phyloP scores from a whole-genome alignment of 2,113 vertebrate genomes.

The Opisthocomus hoazin region DNA sequence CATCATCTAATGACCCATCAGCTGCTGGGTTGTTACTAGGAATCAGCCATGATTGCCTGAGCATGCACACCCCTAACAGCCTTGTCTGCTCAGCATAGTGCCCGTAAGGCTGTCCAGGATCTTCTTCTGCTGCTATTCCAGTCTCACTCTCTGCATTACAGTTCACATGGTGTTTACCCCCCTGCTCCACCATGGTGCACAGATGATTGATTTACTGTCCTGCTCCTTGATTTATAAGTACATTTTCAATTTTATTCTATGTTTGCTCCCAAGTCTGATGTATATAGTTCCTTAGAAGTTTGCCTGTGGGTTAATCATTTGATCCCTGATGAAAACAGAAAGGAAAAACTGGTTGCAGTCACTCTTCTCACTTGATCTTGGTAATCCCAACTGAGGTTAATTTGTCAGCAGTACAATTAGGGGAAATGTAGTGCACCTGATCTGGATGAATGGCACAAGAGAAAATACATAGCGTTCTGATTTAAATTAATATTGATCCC shows the following conservation, averaged over 20 bases:
- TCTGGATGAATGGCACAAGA: conserved; percentile 9
- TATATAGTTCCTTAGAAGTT: not conserved
- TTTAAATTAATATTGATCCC: conserved; percentile 67
- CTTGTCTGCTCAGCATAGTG: fast-evolving
- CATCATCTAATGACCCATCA: not conserved
- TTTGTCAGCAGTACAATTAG: not conserved
- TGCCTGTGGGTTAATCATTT: not conserved
- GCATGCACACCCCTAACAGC: not conserved
- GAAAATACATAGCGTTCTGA: conserved; percentile 40
- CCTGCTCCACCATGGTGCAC: fast-evolving
- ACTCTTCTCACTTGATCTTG: not conserved
- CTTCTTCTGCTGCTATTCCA: not conserved
- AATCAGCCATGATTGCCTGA: not conserved
- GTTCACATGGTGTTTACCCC: fast-evolving
- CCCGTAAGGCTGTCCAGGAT: not conserved
- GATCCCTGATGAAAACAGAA: not conserved
- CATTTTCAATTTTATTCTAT: not conserved
- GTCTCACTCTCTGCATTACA: not conserved
- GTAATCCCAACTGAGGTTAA: not conserved
- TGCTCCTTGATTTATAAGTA: not conserved
- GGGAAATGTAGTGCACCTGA: not conserved
- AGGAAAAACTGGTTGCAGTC: not conserved
- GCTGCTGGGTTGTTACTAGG: not conserved
- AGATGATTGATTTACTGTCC: not conserved
- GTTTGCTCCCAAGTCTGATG: not conserved